These are phyloP conservation scores for Corticium candelabrum DNA, from an alignment of 37 sponge, comb jelly and placozoan genomes.

Conservation along the genomic window DNA sequence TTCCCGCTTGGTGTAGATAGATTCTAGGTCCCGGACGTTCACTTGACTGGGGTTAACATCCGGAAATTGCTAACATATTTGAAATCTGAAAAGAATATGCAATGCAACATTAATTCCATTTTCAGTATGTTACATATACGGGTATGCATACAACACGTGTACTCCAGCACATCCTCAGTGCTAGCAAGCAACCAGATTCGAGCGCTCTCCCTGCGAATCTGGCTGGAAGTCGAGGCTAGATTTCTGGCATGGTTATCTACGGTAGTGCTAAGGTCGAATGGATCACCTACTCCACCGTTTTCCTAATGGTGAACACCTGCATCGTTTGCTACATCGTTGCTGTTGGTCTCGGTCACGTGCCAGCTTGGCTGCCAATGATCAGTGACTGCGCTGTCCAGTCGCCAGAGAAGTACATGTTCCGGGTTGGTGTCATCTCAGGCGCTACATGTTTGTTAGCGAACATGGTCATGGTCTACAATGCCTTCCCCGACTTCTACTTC, in stretches of 20 bases:
- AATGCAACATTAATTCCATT: no score
- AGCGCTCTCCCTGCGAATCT: no score
- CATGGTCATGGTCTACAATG: conserved; percentile 22
- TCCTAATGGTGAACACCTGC: conserved; percentile 29
- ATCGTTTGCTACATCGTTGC: conserved; percentile 62
- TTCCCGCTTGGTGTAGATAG: no score
- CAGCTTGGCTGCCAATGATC: conserved; percentile 77
- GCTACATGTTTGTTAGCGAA: conserved; percentile 29
- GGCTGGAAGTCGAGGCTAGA: no score
- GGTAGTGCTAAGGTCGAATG: conserved; percentile 6
- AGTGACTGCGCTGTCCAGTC: conserved; percentile 65
- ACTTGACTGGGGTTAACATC: no score
- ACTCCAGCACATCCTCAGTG: no score
- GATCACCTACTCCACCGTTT: conserved; percentile 33
- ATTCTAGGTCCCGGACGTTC: no score
- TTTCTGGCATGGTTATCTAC: conserved; percentile 29
- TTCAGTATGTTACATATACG: no score
- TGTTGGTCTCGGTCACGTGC: conserved; percentile 45
- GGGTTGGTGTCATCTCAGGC: conserved; percentile 49
- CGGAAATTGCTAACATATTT: no score
- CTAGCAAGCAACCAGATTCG: no score
- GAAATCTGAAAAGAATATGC: no score
- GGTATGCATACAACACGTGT: no score
- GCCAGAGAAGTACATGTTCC: conserved; percentile 68
- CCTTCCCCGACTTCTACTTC: conserved; percentile 24